Percentiles rank a stretch among this genome's conserved stretches.
phyloP scores from a whole-genome alignment of 2,113 vertebrate species.

The Aegotheles bennettii region DNA sequence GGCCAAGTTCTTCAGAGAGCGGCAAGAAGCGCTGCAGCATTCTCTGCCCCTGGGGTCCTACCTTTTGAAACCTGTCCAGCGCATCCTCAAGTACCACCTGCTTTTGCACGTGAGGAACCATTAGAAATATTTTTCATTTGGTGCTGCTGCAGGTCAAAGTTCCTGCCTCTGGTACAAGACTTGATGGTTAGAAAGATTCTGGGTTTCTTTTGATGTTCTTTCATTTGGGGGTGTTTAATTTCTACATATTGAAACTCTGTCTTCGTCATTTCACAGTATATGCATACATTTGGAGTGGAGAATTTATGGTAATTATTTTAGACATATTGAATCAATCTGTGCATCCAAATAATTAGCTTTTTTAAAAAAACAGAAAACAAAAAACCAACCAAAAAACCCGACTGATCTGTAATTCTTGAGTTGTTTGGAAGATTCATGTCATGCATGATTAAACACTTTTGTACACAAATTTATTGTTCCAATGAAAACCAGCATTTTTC shows the following conservation, averaged over 20 bases:
- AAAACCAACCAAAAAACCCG: background rate
- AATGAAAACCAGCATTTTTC: slow-evolving; percentile 15
- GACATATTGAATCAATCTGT: background rate
- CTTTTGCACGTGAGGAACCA: slow-evolving; percentile 86
- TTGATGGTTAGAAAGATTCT: background rate
- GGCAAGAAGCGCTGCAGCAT: slow-evolving; percentile 91
- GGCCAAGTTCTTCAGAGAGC: slow-evolving; percentile 94
- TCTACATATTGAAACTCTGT: background rate
- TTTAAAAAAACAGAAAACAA: background rate
- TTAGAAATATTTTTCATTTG: background rate
- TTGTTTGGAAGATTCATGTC: background rate
- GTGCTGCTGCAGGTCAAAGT: rapidly evolving
- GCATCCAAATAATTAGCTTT: background rate
- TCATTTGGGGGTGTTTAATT: background rate
- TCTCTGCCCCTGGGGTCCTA: slow-evolving; percentile 94
- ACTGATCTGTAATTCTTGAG: background rate
- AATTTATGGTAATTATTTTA: background rate
- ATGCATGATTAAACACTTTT: background rate
- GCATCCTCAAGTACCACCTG: slow-evolving; percentile 98
- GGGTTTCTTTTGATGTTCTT: background rate
- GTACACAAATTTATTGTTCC: background rate
- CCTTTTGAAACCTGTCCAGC: slow-evolving; percentile 96
- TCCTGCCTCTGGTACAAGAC: background rate
- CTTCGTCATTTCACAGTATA: background rate
- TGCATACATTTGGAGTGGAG: background rate